Conservation (phyloP, 1,140 invertebrate species). For the Pemphigus obesinymphae region DNA sequence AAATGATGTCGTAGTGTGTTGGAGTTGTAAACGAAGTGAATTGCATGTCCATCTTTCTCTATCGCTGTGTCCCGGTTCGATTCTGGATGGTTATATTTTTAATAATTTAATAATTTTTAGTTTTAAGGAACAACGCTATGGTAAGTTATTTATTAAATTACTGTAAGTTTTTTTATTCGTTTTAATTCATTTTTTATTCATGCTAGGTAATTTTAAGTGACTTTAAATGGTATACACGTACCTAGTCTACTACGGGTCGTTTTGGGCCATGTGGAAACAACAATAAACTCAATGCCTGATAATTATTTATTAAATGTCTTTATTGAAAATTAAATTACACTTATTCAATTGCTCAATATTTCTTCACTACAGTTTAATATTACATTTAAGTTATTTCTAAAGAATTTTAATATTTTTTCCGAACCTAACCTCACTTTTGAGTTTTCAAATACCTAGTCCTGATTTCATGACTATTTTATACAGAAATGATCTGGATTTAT, state of each 20-base stretch:
- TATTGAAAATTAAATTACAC: background rate
- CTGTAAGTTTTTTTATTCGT: background rate
- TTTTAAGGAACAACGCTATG: slow-evolving; percentile 17
- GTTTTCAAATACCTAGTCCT: too few species aligned
- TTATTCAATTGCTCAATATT: background rate
- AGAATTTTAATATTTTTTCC: background rate
- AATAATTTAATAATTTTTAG: background rate
- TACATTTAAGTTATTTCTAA: too few species aligned
- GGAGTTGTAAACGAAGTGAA: background rate
- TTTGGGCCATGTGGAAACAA: background rate
- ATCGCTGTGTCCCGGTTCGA: background rate
- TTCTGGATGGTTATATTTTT: slow-evolving; percentile 12
- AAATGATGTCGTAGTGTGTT: background rate
- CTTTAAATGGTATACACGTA: background rate
- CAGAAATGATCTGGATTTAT: background rate
- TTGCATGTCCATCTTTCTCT: background rate
- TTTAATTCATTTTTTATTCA: background rate
- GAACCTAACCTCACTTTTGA: slow-evolving; percentile 21
- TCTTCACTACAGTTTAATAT: background rate
- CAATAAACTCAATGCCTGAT: background rate
- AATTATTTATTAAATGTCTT: background rate
- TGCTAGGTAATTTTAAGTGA: too few species aligned
- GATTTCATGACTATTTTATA: background rate
- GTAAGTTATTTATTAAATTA: background rate
- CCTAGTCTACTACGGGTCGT: too few species aligned